Evolutionary conservation across 1,140 invertebrate genomes (phyloP).

Genomic region (Penaeus vannamei): DNA sequence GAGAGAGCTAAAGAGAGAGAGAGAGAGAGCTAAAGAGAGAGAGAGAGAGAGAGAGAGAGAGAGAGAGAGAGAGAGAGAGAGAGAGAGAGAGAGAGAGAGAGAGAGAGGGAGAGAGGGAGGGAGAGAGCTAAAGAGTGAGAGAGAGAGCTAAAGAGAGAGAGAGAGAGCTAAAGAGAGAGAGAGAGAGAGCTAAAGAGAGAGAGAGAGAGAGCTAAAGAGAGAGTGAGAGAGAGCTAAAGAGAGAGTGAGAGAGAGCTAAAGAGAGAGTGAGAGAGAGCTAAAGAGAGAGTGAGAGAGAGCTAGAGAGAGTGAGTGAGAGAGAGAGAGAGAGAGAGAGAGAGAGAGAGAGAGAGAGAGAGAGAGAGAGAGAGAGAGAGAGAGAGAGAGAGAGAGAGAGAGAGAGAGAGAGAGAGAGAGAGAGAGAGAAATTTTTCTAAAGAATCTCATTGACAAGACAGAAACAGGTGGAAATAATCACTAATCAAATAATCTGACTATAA

Average conservation of each 20-base stretch:
- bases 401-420: not conserved
- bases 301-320: not conserved
- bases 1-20: not conserved
- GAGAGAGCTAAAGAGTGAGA: no score
- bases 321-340: constrained; percentile 3
- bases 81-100: not conserved
- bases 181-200: not conserved
- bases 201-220: not conserved
- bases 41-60: not conserved
- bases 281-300: not conserved
- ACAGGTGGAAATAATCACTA: no score
- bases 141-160: no score
- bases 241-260: not conserved
- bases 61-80: not conserved
- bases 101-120: not conserved
- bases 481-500: no score
- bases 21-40: not conserved
- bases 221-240: not conserved
- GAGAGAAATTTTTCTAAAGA: constrained; percentile 14
- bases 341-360: not conserved
- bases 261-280: not conserved
- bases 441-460: not conserved
- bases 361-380: not conserved
- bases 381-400: not conserved
- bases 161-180: no score